phyloP scores from a whole-genome alignment of 2,113 vertebrate genomes.

The Ctenomys sociabilis region DNA sequence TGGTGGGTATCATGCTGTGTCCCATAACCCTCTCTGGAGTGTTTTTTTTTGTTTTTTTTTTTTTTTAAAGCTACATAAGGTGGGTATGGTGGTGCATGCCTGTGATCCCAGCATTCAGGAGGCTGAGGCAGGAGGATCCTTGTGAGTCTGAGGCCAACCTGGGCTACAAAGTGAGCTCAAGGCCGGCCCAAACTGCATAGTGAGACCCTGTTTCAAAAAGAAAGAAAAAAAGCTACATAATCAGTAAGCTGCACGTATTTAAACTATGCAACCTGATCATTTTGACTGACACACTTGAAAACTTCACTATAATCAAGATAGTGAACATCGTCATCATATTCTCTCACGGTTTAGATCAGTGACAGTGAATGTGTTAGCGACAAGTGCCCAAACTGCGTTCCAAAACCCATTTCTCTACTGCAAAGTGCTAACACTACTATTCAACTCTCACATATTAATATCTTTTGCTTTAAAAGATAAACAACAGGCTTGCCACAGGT shows the following conservation, averaged over 20 bases:
- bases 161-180: too few species aligned
- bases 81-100: too few species aligned
- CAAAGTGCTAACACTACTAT: background rate
- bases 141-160: too few species aligned
- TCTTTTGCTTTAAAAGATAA: background rate
- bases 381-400: background rate
- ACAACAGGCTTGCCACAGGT: background rate
- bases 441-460: background rate
- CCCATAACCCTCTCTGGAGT: background rate
- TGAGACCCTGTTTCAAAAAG: too few species aligned
- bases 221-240: background rate
- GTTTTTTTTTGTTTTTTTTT: background rate
- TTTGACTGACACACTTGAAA: slow-evolving; percentile 17
- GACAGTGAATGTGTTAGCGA: background rate
- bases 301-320: background rate
- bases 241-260: background rate
- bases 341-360: background rate
- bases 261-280: background rate
- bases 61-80: background rate
- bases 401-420: background rate
- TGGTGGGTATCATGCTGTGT: background rate
- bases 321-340: background rate
- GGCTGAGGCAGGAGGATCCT: too few species aligned
- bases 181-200: too few species aligned
- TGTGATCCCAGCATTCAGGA: too few species aligned